Conservation (phyloP, 2,888 invertebrate species). For the Congeria kusceri region DNA sequence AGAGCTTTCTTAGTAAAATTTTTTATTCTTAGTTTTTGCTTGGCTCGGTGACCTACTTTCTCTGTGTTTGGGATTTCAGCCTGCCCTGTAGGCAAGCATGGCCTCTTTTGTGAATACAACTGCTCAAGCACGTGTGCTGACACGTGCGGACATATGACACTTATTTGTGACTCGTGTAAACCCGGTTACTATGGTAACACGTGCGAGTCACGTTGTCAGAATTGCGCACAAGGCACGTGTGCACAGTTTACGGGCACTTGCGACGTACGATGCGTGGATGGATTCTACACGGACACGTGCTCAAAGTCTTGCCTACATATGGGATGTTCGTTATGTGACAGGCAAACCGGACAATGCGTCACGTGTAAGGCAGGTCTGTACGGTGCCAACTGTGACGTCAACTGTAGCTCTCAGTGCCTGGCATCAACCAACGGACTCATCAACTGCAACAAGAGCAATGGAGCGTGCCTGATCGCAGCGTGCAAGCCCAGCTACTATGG, state of each 20-base stretch:
- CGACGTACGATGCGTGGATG: conserved; percentile 25
- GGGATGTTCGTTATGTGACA: conserved; percentile 26
- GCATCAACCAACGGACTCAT: not conserved
- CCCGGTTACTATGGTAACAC: conserved; percentile 27
- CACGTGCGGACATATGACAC: conserved; percentile 20
- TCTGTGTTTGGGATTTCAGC: conserved; percentile 37
- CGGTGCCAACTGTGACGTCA: conserved; percentile 16
- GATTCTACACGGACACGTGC: conserved; percentile 25
- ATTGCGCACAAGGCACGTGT: conserved; percentile 39
- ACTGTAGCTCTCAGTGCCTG: conserved; percentile 34
- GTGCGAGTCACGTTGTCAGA: conserved; percentile 28
- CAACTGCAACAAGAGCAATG: conserved; percentile 36
- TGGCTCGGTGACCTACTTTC: not conserved
- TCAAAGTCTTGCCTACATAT: conserved; percentile 10
- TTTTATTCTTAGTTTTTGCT: no score
- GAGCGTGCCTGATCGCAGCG: conserved; percentile 24
- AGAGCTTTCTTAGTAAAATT: no score
- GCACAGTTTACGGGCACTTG: conserved; percentile 20
- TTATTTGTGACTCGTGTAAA: conserved; percentile 33
- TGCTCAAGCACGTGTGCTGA: conserved; percentile 51
- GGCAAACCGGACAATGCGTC: conserved; percentile 15
- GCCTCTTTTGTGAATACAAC: conserved; percentile 34
- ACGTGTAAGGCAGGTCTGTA: conserved; percentile 26
- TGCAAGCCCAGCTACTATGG: conserved; percentile 32
- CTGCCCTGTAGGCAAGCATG: conserved; percentile 34